Evolutionary conservation across 2,888 invertebrate species (phyloP), one percentile per base, ranked within the genome.

Genomic region (Drosophila macrospina): DNA sequence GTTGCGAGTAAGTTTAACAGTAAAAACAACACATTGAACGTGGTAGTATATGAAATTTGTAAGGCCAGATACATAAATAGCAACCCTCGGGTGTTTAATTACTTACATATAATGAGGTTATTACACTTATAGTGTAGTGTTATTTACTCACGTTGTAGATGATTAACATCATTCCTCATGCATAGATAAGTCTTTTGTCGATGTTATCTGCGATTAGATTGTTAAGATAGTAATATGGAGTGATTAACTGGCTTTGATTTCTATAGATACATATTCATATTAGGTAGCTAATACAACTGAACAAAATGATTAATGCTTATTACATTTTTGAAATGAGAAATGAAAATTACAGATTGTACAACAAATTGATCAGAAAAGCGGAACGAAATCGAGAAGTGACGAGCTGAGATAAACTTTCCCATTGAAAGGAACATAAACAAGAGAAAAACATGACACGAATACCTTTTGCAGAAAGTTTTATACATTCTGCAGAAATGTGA

Each of bases 371-470:
- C 66, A 48, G 74, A 74, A 75, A 75, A 74, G 74, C 74, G 74
- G 60, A 74, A 74, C 75, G 75, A 50, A 62, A 51, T 48, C 50
- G 61, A 75, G 64, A 68, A 62, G 74, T 39, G 41, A 13, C 51
- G 32, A 54, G 44, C 20, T 44, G 11, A 62, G 70, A 63, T 72
- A 47, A 78, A 78, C 78, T 78, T 78, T 78, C 78, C 69, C 78
- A 78, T 69, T 69, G 62, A 61, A 65, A 76, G 68, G 72, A 75
- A 59, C 65, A 64, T 61, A 74, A 74, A 77, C 39, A 62, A 66
- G 41, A 39, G 47, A 50, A 77, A 57, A 48, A 70, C 70, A 74
- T 52, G 65, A 65, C 48, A 59, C 57, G 52, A 70, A 65, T 20
- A 20, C 20, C 20, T 3, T 20, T 20, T 20, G 20, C 20, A 20